These are phyloP conservation scores for Tychaedon coryphoeus DNA, from an alignment of 2,113 vertebrate genomes.

Conservation along the genomic window DNA sequence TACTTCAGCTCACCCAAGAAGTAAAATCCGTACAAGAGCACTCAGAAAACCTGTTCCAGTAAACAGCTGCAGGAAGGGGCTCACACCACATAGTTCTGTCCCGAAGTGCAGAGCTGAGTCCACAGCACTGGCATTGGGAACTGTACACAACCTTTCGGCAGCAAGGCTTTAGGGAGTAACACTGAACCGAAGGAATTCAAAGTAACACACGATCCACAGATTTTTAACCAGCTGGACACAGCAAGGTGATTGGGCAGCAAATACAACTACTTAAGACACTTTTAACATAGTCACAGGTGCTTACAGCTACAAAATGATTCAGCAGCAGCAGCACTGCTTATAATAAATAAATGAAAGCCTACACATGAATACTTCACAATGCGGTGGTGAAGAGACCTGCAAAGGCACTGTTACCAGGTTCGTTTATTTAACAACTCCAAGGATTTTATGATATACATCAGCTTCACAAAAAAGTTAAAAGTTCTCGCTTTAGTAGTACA, in stretches of 20 bases:
- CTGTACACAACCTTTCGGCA: background rate
- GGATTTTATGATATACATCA: conserved; percentile 49
- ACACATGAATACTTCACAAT: background rate
- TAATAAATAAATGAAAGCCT: background rate
- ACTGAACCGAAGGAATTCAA: background rate
- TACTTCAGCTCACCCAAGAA: background rate
- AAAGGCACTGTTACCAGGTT: conserved; percentile 48
- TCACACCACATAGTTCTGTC: background rate
- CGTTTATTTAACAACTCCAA: conserved; percentile 66
- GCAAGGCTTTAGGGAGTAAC: background rate
- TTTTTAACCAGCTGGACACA: conserved; percentile 46
- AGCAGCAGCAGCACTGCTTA: background rate
- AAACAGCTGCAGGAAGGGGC: background rate
- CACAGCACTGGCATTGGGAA: accelerated
- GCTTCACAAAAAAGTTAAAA: conserved; percentile 64
- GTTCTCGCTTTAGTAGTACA: conserved; percentile 76
- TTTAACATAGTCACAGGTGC: background rate
- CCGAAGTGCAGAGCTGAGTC: background rate
- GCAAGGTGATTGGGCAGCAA: background rate
- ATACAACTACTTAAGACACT: background rate
- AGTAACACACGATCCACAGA: background rate
- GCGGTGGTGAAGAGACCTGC: background rate
- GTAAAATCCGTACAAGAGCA: background rate
- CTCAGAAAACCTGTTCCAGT: background rate
- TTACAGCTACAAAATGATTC: background rate